Evolutionary conservation across 2,797 vertebrate species (phyloP), one percentile per base, ranked within the genome.

Genomic region (Catostomus latipinnis): DNA sequence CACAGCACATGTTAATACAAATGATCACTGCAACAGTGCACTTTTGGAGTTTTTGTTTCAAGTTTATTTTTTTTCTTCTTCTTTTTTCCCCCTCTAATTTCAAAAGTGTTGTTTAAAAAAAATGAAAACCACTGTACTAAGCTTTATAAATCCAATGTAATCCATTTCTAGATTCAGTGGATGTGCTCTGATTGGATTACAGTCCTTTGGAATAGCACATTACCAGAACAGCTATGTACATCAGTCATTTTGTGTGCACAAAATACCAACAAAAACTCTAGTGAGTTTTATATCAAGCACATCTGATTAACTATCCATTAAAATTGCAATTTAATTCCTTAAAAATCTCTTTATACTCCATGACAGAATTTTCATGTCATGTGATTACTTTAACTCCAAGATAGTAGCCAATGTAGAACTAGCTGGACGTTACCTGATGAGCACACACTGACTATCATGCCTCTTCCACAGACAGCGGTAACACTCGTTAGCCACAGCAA

Each of bases 391-490:
- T 13, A 14, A 5, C 46, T 63, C 10, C 4, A n/a, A 11, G 11
- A 53, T 14, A 12, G 13, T 4, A 57, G 48, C 10, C 22, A 45
- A 13, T 34, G 14, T 49, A 8, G 6, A 83, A 34, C 34, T 34
- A 34, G 34, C n/a, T 10, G 43, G 13, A 48, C 4, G 43, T 90
- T 78, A 96, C 96, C 96, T 97, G 87, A 97, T 97, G 80, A 97
- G 96, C 22, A 97, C 95, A 88, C 96, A 97, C 88, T 97, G 96
- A 90, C 96, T 97, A 94, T 97, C 96, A 0, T 95, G 93, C 75
- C 95, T 94, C 90, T 97, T 97, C 96, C 96, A 97, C 87, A 97
- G 90, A 90, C 96, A 97, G 93, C 96, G 91, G 92, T 98, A 98
- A 83, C 96, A 97, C 92, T 98, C 96, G 0, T 96, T 98, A 87